A percentile compares a stretch with the other conserved stretches of the same genome.
These are phyloP conservation scores for Neodiprion pinetum DNA, from an alignment of 1,140 invertebrate genomes.

Conservation along the genomic window DNA sequence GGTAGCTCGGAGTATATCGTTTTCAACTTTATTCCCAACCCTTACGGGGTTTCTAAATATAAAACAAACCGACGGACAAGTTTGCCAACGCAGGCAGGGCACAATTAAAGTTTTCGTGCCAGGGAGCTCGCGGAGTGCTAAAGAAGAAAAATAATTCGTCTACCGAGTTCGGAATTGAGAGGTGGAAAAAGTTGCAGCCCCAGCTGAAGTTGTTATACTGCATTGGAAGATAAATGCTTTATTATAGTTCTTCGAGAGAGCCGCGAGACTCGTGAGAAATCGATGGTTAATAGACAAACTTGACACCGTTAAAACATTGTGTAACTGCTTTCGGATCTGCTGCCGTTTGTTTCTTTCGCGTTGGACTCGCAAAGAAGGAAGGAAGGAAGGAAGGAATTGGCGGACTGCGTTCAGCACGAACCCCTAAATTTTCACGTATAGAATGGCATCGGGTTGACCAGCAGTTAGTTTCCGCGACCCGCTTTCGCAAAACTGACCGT, in stretches of 20 bases:
- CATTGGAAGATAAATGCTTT: not conserved
- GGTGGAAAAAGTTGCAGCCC: not conserved
- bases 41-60: too few species aligned
- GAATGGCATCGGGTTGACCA: too few species aligned
- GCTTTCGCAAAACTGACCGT: not conserved
- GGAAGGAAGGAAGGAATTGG: not conserved
- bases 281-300: conserved; percentile 41
- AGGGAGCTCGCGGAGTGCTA: too few species aligned
- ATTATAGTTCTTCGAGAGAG: not conserved
- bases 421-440: not conserved
- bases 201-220: not conserved
- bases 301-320: conserved; percentile 35
- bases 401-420: not conserved
- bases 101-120: too few species aligned
- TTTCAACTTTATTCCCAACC: too few species aligned
- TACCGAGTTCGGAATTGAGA: too few species aligned
- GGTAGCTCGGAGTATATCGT: too few species aligned
- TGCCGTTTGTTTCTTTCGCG: conserved; percentile 35
- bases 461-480: not conserved
- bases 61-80: too few species aligned
- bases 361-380: not conserved
- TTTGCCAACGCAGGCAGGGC: too few species aligned
- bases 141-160: too few species aligned
- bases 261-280: conserved; percentile 28
- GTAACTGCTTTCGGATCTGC: conserved; percentile 37